Evolutionary conservation across 2,113 vertebrate genomes (phyloP).

Genomic region (Furnarius figulus): DNA sequence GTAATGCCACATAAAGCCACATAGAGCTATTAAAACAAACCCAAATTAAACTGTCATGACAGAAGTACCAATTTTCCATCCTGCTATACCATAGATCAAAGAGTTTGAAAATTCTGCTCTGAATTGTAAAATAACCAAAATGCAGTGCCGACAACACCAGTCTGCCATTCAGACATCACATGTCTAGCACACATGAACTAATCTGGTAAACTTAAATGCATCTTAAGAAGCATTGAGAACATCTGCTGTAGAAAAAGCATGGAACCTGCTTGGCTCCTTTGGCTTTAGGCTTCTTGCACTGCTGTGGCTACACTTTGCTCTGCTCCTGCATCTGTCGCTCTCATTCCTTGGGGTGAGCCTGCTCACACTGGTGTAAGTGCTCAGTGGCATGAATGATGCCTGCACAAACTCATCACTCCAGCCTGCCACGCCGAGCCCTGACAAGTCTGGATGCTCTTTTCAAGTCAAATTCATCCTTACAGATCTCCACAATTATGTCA

Average conservation of each 20-base stretch:
- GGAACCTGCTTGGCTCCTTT: rapidly evolving
- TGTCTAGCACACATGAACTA: background rate
- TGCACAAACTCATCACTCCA: background rate
- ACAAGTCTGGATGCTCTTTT: background rate
- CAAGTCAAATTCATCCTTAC: background rate
- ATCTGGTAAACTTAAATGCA: background rate
- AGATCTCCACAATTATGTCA: background rate
- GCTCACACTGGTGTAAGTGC: rapidly evolving
- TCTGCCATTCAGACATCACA: background rate
- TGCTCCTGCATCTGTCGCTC: rapidly evolving
- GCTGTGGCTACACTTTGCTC: rapidly evolving
- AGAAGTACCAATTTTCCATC: background rate
- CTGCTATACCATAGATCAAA: background rate
- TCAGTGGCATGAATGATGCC: background rate
- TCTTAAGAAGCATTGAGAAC: background rate
- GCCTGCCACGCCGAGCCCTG: rapidly evolving
- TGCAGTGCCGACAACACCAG: background rate
- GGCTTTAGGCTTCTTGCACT: background rate
- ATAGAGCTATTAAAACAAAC: background rate
- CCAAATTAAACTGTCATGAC: background rate
- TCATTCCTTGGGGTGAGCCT: background rate
- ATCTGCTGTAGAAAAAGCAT: rapidly evolving
- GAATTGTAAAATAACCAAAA: background rate
- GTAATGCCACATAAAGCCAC: background rate
- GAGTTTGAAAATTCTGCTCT: background rate